Conservation (phyloP, 1,140 invertebrate species). For the Steinernema khuongi region DNA sequence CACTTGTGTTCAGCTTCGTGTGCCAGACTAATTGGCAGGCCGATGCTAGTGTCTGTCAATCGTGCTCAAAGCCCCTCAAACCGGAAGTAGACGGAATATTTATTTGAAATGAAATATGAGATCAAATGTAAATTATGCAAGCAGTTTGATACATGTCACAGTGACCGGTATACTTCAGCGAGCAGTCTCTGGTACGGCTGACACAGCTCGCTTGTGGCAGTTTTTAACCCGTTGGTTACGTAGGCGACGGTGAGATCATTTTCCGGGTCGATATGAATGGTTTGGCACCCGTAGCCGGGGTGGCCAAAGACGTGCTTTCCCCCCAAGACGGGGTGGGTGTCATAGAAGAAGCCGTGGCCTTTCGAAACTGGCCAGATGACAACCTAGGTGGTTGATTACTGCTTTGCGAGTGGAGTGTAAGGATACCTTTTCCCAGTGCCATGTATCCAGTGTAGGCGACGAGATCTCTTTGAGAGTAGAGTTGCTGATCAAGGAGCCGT, state of each 20-base stretch:
- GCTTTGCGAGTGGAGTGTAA: neutral
- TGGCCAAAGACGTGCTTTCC: slow-evolving; percentile 42
- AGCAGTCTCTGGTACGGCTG: slow-evolving; percentile 38
- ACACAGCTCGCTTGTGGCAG: slow-evolving; percentile 44
- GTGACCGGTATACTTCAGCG: slow-evolving; percentile 24
- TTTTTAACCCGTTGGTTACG: slow-evolving; percentile 46
- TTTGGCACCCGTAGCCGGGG: slow-evolving; percentile 48
- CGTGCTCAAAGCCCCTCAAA: no score
- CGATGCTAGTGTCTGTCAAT: no score
- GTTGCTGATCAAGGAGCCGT: slow-evolving; percentile 32
- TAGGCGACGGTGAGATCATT: slow-evolving; percentile 39
- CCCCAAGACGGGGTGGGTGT: slow-evolving; percentile 28
- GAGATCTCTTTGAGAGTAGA: slow-evolving; percentile 24
- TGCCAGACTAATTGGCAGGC: no score
- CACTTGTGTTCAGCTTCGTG: no score
- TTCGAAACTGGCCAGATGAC: slow-evolving; percentile 34
- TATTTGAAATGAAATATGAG: slow-evolving; percentile 4
- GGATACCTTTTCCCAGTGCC: slow-evolving; percentile 35
- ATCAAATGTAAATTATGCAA: neutral
- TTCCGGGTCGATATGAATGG: slow-evolving; percentile 39
- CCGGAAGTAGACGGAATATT: no score
- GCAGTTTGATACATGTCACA: neutral
- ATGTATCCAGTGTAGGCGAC: slow-evolving; percentile 31
- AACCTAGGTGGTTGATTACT: neutral
- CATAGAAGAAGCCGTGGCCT: slow-evolving; percentile 43